Percentiles rank a stretch among this genome's conserved stretches.
Evolutionary conservation across 2,888 invertebrate species (phyloP).

Genomic region (Hypolimnas misippus): DNA sequence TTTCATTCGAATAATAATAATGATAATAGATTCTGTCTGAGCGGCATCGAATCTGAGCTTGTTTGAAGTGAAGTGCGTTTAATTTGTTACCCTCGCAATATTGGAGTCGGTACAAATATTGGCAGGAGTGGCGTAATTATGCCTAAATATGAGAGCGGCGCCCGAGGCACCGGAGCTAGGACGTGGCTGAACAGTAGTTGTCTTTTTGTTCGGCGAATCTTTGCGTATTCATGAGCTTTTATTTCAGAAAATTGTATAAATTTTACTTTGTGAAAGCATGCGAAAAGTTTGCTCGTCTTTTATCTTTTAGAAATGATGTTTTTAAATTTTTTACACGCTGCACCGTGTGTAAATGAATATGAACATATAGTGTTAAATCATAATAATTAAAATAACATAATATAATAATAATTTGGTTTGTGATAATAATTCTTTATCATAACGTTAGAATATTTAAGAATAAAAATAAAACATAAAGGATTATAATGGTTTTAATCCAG

Average conservation of each 20-base stretch:
- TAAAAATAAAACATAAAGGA: too few relatives aligned
- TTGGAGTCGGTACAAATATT: constrained; percentile 38
- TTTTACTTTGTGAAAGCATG: constrained; percentile 20
- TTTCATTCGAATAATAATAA: constrained; percentile 13
- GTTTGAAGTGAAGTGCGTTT: constrained; percentile 50
- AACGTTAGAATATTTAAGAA: too few relatives aligned
- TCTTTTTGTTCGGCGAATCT: constrained; percentile 31
- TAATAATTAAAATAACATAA: too few relatives aligned
- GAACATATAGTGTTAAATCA: too few relatives aligned
- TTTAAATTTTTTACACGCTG: neutral
- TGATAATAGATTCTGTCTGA: constrained; percentile 45
- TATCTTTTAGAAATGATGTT: neutral
- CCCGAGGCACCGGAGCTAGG: constrained; percentile 20
- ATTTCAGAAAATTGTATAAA: constrained; percentile 34
- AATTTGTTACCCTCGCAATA: constrained; percentile 46
- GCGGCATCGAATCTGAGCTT: constrained; percentile 48
- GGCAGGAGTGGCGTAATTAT: constrained; percentile 35
- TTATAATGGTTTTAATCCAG: too few relatives aligned
- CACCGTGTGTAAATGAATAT: too few relatives aligned
- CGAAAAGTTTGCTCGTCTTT: constrained; percentile 11
- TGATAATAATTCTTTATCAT: too few relatives aligned
- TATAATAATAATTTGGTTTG: too few relatives aligned
- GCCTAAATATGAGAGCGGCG: constrained; percentile 35
- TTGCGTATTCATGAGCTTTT: constrained; percentile 39
- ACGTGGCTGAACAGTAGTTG: constrained; percentile 25